Evolutionary conservation across 1,140 invertebrate species (phyloP), one percentile per base, ranked within the genome.

Genomic region (Brachionus asplanchnoidis): DNA sequence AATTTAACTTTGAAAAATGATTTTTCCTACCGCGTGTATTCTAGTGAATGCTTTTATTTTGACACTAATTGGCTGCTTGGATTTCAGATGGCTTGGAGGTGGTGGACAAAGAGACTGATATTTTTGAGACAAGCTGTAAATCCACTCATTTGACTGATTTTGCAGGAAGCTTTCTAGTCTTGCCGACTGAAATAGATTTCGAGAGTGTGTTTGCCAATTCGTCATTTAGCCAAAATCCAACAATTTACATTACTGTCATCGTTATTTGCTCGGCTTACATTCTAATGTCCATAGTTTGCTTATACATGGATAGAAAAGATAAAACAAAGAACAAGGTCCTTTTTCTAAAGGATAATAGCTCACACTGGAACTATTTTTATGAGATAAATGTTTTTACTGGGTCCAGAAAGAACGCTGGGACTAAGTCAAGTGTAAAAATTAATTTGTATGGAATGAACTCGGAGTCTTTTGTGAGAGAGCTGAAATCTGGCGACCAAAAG

Each of bases 321-420:
- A 82, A 82, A 17, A 8, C n/a, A 40, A 90, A 89, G 87, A 53
- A 86, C 86, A 86, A 85, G 12, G 85, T 87, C 0, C 78, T 84
- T 5, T 90, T 91, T 12, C 80, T 92, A 14, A 85, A 88, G 17
- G 91, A 92, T 85, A 92, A 92, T 86, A 88, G 89, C 3, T 7
- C 17, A 1, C 84, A 86, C 32, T 92, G 50, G 14, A 46, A 46
- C 44, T 46, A 92, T 85, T 88, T 91, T n/a, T 92, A 92, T 87
- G 90, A 92, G 85, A 88, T 92, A 60, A 87, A 90, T 5, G 91
- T 92, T 1, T 88, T 88, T 23, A 92, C 92, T 5, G 92, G 92
- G 28, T 88, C 90, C 86, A 86, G 89, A 36, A 88, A 87, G 79
- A 88, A 89, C 84, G 90, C 91, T 32, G 87, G 87, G 3, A 86